Percentiles rank a stretch among this genome's conserved stretches.
Conservation (phyloP, 2,113 vertebrate genomes). For the Chiloscyllium plagiosum region DNA sequence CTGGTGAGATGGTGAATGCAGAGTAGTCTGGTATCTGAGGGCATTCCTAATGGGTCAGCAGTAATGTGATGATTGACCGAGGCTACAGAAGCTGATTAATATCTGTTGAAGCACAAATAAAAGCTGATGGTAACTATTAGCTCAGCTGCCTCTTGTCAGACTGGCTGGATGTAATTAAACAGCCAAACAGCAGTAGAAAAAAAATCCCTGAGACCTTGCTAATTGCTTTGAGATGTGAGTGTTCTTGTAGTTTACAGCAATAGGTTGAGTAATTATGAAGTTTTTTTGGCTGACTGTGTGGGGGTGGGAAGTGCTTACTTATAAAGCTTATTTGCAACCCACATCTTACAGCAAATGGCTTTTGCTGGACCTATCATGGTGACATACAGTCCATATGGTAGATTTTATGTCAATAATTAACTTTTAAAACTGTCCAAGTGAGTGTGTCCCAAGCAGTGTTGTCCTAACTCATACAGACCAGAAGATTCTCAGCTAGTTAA, state of each 20-base stretch:
- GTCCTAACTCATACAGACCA: background rate
- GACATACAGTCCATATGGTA: background rate
- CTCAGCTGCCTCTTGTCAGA: background rate
- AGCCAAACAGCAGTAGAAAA: background rate
- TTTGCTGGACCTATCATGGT: background rate
- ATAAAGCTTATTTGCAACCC: background rate
- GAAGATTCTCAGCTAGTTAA: background rate
- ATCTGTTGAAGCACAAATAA: background rate
- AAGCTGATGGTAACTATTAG: background rate
- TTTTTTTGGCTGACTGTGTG: background rate
- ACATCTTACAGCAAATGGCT: background rate
- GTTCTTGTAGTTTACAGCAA: background rate
- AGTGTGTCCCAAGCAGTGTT: background rate
- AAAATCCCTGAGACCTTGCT: background rate
- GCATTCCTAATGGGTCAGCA: background rate
- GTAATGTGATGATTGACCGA: background rate
- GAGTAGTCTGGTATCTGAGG: background rate
- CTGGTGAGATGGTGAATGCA: background rate
- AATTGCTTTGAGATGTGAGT: constrained; percentile 12
- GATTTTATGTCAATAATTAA: background rate
- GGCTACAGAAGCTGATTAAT: background rate
- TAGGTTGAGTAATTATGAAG: background rate
- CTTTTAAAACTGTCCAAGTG: background rate
- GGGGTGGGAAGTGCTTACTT: background rate
- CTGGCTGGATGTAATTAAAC: background rate